These are phyloP conservation scores for Myiotriccus ornatus DNA, from an alignment of 2,797 vertebrate species.

Conservation along the genomic window DNA sequence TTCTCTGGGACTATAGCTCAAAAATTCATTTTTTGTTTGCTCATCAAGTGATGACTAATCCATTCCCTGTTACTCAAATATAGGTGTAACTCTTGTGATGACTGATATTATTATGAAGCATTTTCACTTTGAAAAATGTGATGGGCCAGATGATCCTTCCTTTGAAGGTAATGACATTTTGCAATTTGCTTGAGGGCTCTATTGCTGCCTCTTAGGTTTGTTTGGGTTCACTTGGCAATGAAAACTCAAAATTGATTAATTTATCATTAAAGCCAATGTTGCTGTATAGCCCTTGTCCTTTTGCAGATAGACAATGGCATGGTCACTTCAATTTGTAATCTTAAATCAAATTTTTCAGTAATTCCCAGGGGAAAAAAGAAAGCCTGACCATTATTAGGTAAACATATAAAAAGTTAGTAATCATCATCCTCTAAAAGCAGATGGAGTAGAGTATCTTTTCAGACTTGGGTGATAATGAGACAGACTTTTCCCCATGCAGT, in stretches of 20 bases:
- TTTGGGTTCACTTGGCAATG: not conserved
- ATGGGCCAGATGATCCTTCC: not conserved
- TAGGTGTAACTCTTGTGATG: constrained; percentile 65
- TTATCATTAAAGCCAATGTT: not conserved
- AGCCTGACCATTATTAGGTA: not conserved
- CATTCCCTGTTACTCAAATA: constrained; percentile 53
- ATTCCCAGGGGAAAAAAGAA: not conserved
- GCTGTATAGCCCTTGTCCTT: not conserved
- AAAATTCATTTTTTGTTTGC: constrained; percentile 45
- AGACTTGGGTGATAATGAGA: not conserved
- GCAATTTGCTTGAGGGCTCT: not conserved
- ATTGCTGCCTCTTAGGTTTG: not conserved
- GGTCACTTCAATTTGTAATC: not conserved
- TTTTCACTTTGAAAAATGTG: constrained; percentile 4
- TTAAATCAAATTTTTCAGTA: not conserved
- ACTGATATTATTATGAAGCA: constrained; percentile 18
- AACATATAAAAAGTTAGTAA: not conserved
- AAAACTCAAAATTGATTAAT: not conserved
- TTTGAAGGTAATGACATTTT: constrained; percentile 49
- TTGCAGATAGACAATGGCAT: not conserved
- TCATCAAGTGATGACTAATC: constrained; percentile 53
- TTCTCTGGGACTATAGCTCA: constrained; percentile 37
- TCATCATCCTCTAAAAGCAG: not conserved
- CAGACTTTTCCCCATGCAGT: not conserved
- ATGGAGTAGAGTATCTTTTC: not conserved